Percentiles rank a stretch among this genome's conserved stretches.
Conservation (phyloP, 2,888 invertebrate species). For the Campaea margaritaria region DNA sequence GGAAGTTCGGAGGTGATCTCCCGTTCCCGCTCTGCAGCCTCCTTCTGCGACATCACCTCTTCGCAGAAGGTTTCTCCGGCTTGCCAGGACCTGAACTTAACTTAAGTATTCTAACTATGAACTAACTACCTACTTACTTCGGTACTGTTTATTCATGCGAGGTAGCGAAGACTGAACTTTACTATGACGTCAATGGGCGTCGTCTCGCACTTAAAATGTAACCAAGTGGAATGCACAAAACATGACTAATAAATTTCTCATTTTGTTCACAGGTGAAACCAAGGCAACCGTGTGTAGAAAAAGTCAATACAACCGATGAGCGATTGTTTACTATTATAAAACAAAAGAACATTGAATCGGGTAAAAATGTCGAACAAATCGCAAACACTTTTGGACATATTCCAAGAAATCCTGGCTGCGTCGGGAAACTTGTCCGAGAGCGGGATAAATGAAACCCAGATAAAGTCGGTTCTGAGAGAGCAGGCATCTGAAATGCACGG, state of each 20-base stretch:
- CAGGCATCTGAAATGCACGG: slow-evolving; percentile 61
- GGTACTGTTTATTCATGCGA: not conserved
- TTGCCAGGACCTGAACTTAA: no score
- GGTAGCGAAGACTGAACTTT: not conserved
- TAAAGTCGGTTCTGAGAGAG: slow-evolving; percentile 68
- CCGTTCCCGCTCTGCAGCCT: no score
- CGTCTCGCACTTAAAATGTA: not conserved
- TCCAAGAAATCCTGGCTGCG: slow-evolving; percentile 77
- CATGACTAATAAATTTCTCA: not conserved
- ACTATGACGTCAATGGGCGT: not conserved
- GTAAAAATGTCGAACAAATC: slow-evolving; percentile 70
- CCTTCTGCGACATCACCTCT: no score
- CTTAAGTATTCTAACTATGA: no score
- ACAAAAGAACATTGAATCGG: not conserved
- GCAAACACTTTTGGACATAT: slow-evolving; percentile 72
- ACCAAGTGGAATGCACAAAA: not conserved
- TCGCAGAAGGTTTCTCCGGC: no score
- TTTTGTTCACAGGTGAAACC: slow-evolving; percentile 13
- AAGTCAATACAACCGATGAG: slow-evolving; percentile 9
- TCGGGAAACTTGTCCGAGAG: slow-evolving; percentile 72
- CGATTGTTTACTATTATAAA: slow-evolving; percentile 2
- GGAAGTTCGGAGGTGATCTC: no score
- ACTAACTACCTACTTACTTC: not conserved
- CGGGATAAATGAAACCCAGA: slow-evolving; percentile 70
- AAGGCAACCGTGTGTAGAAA: slow-evolving; percentile 8